These are phyloP conservation scores for Prenolepis imparis DNA, from an alignment of 2,888 invertebrate species.

Conservation along the genomic window DNA sequence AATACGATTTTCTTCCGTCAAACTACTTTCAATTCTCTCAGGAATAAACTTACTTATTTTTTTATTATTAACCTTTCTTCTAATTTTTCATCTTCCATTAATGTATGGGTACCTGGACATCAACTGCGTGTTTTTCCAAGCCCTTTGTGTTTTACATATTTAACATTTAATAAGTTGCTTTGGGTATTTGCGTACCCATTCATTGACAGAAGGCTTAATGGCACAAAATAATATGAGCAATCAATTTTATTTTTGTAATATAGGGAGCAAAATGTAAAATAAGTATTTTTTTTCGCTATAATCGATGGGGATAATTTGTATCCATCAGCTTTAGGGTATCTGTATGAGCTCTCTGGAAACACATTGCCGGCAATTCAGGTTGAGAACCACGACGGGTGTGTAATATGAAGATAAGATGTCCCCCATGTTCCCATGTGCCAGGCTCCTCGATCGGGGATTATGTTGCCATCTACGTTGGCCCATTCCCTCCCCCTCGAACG, in stretches of 20 bases:
- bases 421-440: slow-evolving; percentile 80
- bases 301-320: slow-evolving; percentile 28
- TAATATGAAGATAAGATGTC: slow-evolving; percentile 85
- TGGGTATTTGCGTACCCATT: no score
- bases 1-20: neutral
- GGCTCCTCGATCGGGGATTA: slow-evolving; percentile 83
- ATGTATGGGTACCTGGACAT: no score
- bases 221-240: neutral
- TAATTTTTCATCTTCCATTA: no score
- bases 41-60: neutral
- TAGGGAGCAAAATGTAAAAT: neutral
- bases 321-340: neutral
- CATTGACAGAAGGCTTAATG: neutral
- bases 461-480: slow-evolving; percentile 79
- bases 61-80: neutral
- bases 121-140: no score
- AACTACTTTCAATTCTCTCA: neutral
- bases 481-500: slow-evolving; percentile 75
- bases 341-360: neutral
- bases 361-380: slow-evolving; percentile 61
- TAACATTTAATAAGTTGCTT: no score
- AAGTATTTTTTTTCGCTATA: neutral
- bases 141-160: no score
- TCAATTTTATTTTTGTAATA: neutral
- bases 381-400: slow-evolving; percentile 80